Evolutionary conservation across 2,888 invertebrate species (phyloP).

Genomic region (Leptinotarsa tumamoca): DNA sequence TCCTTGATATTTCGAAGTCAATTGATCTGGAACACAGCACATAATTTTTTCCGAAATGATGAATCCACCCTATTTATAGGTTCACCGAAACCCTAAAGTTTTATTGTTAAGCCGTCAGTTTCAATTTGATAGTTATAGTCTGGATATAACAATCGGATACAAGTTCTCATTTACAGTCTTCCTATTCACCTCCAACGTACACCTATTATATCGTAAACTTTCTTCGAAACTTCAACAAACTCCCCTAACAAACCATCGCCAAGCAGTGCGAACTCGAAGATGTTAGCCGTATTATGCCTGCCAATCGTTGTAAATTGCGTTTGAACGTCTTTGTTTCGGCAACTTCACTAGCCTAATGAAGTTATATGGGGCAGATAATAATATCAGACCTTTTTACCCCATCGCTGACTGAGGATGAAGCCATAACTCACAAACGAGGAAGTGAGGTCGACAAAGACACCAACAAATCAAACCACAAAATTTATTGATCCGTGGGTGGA

Average conservation of each 20-base stretch:
- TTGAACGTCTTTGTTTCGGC: conserved; percentile 39
- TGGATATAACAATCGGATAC: conserved; percentile 3
- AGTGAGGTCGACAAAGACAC: neutral
- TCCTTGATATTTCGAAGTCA: too few relatives aligned
- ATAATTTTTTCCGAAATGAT: too few relatives aligned
- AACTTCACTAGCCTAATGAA: conserved; percentile 30
- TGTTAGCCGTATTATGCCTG: conserved; percentile 37
- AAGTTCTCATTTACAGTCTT: conserved; percentile 13
- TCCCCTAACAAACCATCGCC: conserved; percentile 17
- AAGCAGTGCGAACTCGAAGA: conserved; percentile 31
- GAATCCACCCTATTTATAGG: too few relatives aligned
- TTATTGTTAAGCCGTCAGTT: neutral
- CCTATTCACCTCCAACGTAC: neutral
- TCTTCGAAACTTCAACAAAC: conserved; percentile 23
- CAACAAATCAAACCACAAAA: too few relatives aligned
- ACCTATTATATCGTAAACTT: conserved; percentile 21
- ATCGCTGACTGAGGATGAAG: neutral
- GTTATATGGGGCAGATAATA: conserved; percentile 33
- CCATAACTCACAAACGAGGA: neutral
- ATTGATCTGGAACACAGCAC: too few relatives aligned
- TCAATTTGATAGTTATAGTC: neutral
- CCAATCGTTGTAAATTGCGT: conserved; percentile 41
- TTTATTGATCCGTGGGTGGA: too few relatives aligned
- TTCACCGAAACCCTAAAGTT: neutral
- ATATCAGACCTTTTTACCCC: conserved; percentile 13